Evolutionary conservation across 2,888 invertebrate genomes (phyloP).

Genomic region (Trichopoda pennipes): DNA sequence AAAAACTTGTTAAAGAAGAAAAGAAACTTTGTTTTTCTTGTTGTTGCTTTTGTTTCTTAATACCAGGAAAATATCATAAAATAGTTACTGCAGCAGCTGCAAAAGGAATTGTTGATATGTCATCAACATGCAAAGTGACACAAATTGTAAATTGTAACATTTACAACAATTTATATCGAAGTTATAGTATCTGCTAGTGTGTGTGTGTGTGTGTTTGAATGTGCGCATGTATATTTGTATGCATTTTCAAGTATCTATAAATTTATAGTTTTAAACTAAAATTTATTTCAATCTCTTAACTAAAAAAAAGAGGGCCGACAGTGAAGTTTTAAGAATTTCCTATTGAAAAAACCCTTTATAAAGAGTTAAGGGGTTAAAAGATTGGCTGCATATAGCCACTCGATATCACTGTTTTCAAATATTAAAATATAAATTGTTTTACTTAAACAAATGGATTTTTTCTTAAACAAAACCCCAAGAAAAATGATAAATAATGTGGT

Average conservation of each 20-base stretch:
- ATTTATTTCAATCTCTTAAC: conserved; percentile 39
- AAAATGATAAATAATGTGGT: conserved; percentile 18
- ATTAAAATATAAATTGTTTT: background rate
- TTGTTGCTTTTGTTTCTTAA: conserved; percentile 7
- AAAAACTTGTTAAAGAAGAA: conserved; percentile 17
- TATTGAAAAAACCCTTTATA: too few species aligned
- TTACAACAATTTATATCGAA: conserved; percentile 47
- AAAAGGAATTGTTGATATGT: conserved; percentile 52
- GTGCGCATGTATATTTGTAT: background rate
- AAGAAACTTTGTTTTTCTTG: background rate
- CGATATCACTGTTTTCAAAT: background rate
- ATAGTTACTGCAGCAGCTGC: background rate
- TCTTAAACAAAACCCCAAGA: conserved; percentile 1
- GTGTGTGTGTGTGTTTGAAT: conserved; percentile 5
- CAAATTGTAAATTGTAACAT: conserved; percentile 62
- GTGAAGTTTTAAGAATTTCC: conserved; percentile 19
- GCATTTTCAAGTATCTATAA: background rate
- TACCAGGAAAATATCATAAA: background rate
- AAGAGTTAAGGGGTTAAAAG: too few species aligned
- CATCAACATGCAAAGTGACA: conserved; percentile 63
- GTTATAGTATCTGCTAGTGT: conserved; percentile 2
- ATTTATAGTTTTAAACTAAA: conserved; percentile 29
- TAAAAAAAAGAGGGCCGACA: background rate
- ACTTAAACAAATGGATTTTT: background rate
- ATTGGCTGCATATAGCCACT: too few species aligned